Conservation (phyloP, 2,797 vertebrate genomes). For the Dromococcyx pavoninus region DNA sequence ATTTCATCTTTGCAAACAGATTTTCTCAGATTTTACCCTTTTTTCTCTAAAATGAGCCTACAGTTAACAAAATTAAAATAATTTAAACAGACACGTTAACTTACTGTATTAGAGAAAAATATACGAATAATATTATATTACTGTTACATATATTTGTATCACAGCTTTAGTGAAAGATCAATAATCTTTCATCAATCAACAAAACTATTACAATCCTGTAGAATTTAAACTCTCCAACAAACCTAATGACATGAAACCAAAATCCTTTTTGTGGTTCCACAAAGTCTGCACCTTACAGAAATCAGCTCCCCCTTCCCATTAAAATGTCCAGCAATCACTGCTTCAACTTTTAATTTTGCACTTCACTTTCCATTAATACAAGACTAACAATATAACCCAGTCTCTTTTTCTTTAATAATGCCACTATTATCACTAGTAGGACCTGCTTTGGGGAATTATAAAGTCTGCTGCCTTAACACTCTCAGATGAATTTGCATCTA, state of each 20-base stretch:
- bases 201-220: not conserved
- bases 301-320: rapidly evolving
- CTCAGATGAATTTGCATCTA: not conserved
- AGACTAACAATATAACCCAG: not conserved
- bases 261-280: not conserved
- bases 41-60: not conserved
- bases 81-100: not conserved
- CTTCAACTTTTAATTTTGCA: not conserved
- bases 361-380: not conserved
- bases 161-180: not conserved
- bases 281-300: not conserved
- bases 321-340: not conserved
- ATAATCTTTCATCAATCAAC: not conserved
- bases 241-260: not conserved
- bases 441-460: not conserved
- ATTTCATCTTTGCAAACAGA: not conserved
- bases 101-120: not conserved
- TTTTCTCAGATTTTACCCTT: not conserved
- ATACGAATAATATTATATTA: not conserved
- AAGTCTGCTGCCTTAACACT: not conserved
- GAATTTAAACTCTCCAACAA: not conserved
- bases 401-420: not conserved
- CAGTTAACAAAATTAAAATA: not conserved
- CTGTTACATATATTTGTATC: not conserved
- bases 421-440: not conserved